phyloP scores from a whole-genome alignment of 2,888 invertebrate genomes.

The Heliconius charithonia region DNA sequence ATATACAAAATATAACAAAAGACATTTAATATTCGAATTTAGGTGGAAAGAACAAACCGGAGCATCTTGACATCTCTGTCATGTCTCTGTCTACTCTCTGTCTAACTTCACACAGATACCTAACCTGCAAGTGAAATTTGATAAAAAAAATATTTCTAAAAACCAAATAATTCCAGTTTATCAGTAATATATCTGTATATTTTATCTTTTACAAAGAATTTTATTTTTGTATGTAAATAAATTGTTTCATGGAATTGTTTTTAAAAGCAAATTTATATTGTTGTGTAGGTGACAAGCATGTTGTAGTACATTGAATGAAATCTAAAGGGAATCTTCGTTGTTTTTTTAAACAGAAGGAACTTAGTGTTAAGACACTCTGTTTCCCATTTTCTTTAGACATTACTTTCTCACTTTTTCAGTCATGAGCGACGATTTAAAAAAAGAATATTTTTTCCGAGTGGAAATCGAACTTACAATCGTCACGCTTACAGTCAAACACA shows the following conservation, averaged over 20 bases:
- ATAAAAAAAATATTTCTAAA: not conserved
- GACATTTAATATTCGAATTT: not conserved
- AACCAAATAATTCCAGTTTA: slow-evolving; percentile 4
- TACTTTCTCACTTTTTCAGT: no score
- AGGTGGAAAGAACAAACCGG: not conserved
- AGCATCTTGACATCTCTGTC: no score
- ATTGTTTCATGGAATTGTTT: not conserved
- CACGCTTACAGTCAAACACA: not conserved
- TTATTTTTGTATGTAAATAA: not conserved
- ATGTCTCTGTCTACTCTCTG: no score
- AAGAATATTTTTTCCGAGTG: not conserved
- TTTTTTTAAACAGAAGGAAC: not conserved
- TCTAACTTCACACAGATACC: not conserved
- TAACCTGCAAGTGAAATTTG: not conserved
- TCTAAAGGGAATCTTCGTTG: not conserved
- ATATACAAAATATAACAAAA: not conserved
- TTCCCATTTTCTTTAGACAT: no score
- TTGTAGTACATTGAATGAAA: not conserved
- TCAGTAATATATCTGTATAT: not conserved
- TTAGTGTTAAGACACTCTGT: no score
- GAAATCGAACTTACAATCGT: not conserved
- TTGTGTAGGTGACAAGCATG: not conserved
- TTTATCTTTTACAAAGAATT: not conserved
- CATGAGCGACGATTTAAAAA: not conserved
- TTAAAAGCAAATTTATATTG: not conserved